These are phyloP conservation scores for Hybos culiciformis DNA, from an alignment of 2,888 invertebrate genomes.

Conservation along the genomic window DNA sequence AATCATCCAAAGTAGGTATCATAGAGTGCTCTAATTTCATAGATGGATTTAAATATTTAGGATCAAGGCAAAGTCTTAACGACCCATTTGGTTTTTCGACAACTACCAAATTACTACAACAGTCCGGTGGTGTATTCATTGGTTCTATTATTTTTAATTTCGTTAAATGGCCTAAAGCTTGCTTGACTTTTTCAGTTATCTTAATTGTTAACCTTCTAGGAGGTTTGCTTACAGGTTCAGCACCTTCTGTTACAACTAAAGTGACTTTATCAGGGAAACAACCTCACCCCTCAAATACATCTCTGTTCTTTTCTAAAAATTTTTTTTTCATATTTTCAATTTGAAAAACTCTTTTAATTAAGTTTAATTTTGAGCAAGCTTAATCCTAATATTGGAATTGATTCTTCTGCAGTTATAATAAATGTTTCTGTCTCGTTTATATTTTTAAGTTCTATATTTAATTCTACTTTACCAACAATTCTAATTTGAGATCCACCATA, in stretches of 20 bases:
- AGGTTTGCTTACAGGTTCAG: background rate
- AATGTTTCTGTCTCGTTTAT: background rate
- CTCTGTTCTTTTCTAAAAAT: constrained; percentile 3
- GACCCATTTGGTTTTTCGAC: constrained; percentile 14
- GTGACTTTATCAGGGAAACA: constrained; percentile 2
- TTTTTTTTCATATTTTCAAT: constrained; percentile 3
- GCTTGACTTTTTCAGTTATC: background rate
- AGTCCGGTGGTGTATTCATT: background rate
- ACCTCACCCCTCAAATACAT: constrained; percentile 2
- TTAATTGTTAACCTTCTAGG: constrained; percentile 4
- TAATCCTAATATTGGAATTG: constrained; percentile 4
- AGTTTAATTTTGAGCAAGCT: background rate
- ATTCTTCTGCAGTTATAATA: constrained; percentile 1
- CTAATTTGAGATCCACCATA: constrained; percentile 1
- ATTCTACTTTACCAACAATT: constrained; percentile 3
- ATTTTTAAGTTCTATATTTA: background rate
- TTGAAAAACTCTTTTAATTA: background rate
- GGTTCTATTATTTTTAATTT: background rate
- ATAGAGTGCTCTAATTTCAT: constrained; percentile 15
- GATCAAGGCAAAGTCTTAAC: constrained; percentile 21
- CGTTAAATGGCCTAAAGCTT: background rate
- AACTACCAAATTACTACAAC: constrained; percentile 4
- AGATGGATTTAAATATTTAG: constrained; percentile 17
- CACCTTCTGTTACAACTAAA: background rate
- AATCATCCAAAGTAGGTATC: constrained; percentile 17